Conservation (phyloP, 2,888 invertebrate species). For the Neuroscelio doddi region DNA sequence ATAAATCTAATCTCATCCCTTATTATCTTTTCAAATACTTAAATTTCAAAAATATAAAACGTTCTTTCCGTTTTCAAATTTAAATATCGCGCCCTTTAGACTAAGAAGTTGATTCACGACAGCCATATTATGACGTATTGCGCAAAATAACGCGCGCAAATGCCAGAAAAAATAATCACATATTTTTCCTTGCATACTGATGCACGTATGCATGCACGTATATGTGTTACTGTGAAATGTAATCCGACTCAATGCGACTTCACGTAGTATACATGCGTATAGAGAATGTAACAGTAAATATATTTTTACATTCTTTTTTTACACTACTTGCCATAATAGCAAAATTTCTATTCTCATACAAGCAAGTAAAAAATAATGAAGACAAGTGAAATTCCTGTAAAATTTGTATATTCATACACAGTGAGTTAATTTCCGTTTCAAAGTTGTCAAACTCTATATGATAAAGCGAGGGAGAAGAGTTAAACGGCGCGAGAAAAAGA, state of each 20-base stretch:
- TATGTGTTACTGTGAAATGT: neutral
- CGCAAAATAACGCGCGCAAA: neutral
- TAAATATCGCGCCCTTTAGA: too few relatives aligned
- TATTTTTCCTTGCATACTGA: constrained; percentile 18
- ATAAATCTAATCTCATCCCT: too few relatives aligned
- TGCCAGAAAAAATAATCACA: neutral
- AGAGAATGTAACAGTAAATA: constrained; percentile 31
- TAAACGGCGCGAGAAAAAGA: constrained; percentile 35
- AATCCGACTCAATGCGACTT: neutral
- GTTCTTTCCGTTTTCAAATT: too few relatives aligned
- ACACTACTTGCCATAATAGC: constrained; percentile 1
- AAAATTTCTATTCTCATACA: neutral
- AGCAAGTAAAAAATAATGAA: neutral
- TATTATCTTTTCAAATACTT: too few relatives aligned
- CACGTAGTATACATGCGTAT: neutral
- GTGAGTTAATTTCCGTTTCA: neutral
- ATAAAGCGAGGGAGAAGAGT: constrained; percentile 30
- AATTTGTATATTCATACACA: neutral
- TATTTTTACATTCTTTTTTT: constrained; percentile 11
- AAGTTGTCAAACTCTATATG: constrained; percentile 19
- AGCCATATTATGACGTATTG: neutral
- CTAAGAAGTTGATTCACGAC: too few relatives aligned
- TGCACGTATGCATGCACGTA: constrained; percentile 14
- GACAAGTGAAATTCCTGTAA: neutral
- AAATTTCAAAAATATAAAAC: too few relatives aligned